phyloP scores from a whole-genome alignment of 2,888 invertebrate genomes.

The Eristalis arbustorum region DNA sequence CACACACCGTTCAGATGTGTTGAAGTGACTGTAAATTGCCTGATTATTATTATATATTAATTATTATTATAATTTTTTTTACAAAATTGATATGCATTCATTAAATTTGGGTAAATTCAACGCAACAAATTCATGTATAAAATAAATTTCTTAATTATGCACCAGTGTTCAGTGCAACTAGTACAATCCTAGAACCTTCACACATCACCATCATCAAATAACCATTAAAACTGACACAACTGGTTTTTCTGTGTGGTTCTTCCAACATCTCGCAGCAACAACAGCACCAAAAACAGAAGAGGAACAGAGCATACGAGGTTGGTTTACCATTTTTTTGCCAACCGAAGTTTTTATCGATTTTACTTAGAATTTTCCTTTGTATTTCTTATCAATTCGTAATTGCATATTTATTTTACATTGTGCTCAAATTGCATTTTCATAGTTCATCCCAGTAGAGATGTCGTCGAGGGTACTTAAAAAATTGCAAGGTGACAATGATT shows the following conservation, averaged over 20 bases:
- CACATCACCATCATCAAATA: conserved; percentile 2
- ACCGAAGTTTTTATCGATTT: conserved; percentile 59
- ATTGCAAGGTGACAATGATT: conserved; percentile 83
- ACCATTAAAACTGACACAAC: conserved; percentile 5
- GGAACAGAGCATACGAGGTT: conserved; percentile 36
- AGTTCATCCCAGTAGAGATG: conserved; percentile 79
- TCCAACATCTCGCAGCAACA: conserved; percentile 42
- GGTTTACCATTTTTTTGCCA: conserved; percentile 41
- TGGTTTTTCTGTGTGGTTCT: not conserved
- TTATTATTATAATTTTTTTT: too few relatives aligned
- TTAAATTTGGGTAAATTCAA: too few relatives aligned
- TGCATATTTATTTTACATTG: not conserved
- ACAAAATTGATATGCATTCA: too few relatives aligned
- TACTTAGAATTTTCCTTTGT: conserved; percentile 17
- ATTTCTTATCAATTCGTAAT: conserved; percentile 24
- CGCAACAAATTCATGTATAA: too few relatives aligned
- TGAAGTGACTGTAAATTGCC: not conserved
- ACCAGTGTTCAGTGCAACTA: not conserved
- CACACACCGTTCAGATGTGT: not conserved
- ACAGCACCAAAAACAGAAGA: conserved; percentile 19
- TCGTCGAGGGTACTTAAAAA: conserved; percentile 85
- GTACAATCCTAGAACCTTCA: not conserved
- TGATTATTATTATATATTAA: too few relatives aligned
- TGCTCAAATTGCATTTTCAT: not conserved
- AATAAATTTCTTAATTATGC: too few relatives aligned